Evolutionary conservation across 2,113 vertebrate species (phyloP).

Genomic region (Petroica traversi): DNA sequence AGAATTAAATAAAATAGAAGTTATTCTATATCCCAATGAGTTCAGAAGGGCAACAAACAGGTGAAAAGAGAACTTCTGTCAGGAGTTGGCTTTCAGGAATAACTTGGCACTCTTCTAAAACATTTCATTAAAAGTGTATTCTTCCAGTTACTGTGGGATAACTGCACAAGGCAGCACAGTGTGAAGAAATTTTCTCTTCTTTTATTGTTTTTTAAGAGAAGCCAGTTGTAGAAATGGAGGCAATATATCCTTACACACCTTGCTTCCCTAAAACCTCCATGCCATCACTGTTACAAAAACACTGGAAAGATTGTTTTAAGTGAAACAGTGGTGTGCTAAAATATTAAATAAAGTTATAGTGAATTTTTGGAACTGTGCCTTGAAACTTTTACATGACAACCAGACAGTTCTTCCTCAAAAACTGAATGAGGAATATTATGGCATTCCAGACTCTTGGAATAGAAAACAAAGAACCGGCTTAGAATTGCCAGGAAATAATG

Average conservation of each 20-base stretch:
- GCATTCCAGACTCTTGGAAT: neutral
- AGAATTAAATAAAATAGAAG: neutral
- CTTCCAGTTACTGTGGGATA: neutral
- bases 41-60: neutral
- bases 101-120: neutral
- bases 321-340: neutral
- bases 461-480: neutral
- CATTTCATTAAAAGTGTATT: neutral
- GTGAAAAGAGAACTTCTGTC: neutral
- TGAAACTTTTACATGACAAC: neutral
- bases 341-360: neutral
- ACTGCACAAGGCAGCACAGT: neutral
- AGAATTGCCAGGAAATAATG: conserved; percentile 9
- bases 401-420: conserved; percentile 12
- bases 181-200: neutral
- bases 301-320: neutral
- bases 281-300: neutral
- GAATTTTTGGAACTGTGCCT: neutral
- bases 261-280: neutral
- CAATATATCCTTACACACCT: neutral
- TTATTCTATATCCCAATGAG: neutral
- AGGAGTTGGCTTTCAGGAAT: neutral
- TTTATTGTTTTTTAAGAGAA: neutral
- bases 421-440: neutral
- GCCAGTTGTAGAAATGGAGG: neutral